Percentiles rank a stretch among this genome's conserved stretches.
phyloP scores from a whole-genome alignment of 2,888 invertebrate species.

The Trissoscelio sp. region DNA sequence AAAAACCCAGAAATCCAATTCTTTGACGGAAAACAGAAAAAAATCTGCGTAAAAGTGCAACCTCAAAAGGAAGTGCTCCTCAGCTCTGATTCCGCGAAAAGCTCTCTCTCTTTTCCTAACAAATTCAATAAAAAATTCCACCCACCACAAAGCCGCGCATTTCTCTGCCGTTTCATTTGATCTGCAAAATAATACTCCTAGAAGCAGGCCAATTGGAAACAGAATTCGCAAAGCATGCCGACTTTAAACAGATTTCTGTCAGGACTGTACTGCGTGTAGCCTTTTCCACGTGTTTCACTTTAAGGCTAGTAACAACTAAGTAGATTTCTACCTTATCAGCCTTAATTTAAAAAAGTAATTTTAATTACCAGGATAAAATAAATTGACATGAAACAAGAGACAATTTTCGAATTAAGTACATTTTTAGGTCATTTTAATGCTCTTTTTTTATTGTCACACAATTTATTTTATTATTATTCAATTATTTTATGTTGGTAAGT shows the following conservation, averaged over 20 bases:
- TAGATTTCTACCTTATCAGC: background rate
- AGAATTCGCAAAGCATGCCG: constrained; percentile 31
- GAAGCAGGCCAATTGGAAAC: constrained; percentile 28
- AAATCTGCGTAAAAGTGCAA: constrained; percentile 28
- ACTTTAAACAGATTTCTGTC: constrained; percentile 25
- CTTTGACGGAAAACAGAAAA: background rate
- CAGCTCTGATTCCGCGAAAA: constrained; percentile 25
- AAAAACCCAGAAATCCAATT: constrained; percentile 35
- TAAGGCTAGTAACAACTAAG: background rate
- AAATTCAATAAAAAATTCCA: constrained; percentile 41
- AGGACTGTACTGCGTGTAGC: background rate
- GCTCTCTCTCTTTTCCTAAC: constrained; percentile 12
- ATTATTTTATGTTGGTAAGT: too few relatives aligned
- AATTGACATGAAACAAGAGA: background rate
- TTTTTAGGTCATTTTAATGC: too few relatives aligned
- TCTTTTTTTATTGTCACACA: too few relatives aligned
- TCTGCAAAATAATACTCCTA: constrained; percentile 43
- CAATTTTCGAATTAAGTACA: too few relatives aligned
- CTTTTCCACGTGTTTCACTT: constrained; percentile 5
- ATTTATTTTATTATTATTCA: too few relatives aligned
- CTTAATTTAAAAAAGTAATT: background rate
- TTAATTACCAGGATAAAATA: background rate
- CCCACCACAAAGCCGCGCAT: constrained; percentile 34
- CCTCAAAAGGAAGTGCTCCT: constrained; percentile 25
- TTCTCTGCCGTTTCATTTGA: constrained; percentile 44